Evolutionary conservation across 2,797 vertebrate species (phyloP).

Genomic region (Dipus sagitta): DNA sequence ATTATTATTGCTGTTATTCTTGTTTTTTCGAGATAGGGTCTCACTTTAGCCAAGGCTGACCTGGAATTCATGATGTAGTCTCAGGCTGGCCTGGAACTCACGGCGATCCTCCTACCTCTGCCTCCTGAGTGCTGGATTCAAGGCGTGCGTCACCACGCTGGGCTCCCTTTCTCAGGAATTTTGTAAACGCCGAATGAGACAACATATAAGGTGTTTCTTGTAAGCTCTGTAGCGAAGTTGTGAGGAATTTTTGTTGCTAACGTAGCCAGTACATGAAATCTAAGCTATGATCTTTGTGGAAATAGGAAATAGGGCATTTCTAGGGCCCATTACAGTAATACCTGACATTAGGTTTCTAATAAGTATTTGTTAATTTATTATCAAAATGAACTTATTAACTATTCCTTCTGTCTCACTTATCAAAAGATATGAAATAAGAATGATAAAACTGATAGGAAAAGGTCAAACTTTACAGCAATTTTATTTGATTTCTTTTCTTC

Average conservation of each 20-base stretch:
- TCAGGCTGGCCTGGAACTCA: too few relatives aligned
- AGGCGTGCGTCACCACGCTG: too few relatives aligned
- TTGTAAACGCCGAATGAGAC: slow-evolving; percentile 32
- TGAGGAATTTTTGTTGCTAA: slow-evolving; percentile 37
- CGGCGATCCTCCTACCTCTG: too few relatives aligned
- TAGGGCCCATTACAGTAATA: background rate
- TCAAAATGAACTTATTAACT: slow-evolving; percentile 46
- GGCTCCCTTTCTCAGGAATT: slow-evolving; percentile 4
- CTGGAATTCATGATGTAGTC: too few relatives aligned
- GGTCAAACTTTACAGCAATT: slow-evolving; percentile 53
- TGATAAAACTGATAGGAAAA: slow-evolving; percentile 30
- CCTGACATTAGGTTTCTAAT: slow-evolving; percentile 11
- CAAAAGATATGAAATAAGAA: slow-evolving; percentile 52
- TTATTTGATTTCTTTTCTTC: slow-evolving; percentile 62
- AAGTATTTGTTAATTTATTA: slow-evolving; percentile 56
- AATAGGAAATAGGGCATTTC: background rate
- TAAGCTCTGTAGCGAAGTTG: slow-evolving; percentile 13
- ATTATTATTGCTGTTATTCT: background rate
- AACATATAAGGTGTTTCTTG: slow-evolving; percentile 26
- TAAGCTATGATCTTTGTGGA: slow-evolving; percentile 7
- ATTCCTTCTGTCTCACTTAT: slow-evolving; percentile 39
- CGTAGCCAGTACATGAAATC: background rate
- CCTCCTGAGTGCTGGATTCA: too few relatives aligned
- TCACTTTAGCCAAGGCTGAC: too few relatives aligned
- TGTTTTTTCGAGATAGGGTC: too few relatives aligned